Evolutionary conservation across 2,888 invertebrate genomes (phyloP), one percentile per base, ranked within the genome.

Genomic region (Netelia melanura): DNA sequence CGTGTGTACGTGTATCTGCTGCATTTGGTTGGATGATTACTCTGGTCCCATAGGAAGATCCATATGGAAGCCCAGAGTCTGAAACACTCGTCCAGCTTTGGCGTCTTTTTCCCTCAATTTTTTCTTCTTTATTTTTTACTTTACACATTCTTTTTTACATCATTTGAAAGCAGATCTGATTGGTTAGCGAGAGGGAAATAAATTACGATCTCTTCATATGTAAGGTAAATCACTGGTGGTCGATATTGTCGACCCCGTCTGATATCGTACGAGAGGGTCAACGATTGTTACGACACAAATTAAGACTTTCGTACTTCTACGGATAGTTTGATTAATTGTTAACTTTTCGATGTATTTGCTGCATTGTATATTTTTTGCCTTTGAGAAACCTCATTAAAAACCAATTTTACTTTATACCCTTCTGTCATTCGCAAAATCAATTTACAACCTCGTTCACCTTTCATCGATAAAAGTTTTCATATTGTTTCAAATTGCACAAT

Each of bases 1-100:
- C 70, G 78, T 78, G 78, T 78, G 70, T 48, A 62, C 70, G 78
- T 78, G 78, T 78, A 61, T 70, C 58, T 61, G 52, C 61, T 61
- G 70, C 78, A 70, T 78, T 78, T 78, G 48, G 70, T 52, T 70
- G 62, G 78, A 70, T 70, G 78, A 78, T 78, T 78, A 61, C 30
- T 38, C 61, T 61, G 21, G 61, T 78, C 58, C 78, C 78, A 62
- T 11, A 17, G 78, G 78, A 52, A 68, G 68, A 44, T 68, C 56
- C 30, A 48, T 3, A n/a, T 30, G 38, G 14, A 5, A 30, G 30
- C 30, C 30, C 30, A 30, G 30, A 44, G 64, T 52, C 54, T 52
- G 70, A 61, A 78, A 62, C 38, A 38, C 21, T 23, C 30, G 44
- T 21, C 38, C 65, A 44, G 78, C 23, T 77, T 68, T 61, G 25